phyloP scores from a whole-genome alignment of 1,140 invertebrate genomes.

The Apocrypta bakeri region DNA sequence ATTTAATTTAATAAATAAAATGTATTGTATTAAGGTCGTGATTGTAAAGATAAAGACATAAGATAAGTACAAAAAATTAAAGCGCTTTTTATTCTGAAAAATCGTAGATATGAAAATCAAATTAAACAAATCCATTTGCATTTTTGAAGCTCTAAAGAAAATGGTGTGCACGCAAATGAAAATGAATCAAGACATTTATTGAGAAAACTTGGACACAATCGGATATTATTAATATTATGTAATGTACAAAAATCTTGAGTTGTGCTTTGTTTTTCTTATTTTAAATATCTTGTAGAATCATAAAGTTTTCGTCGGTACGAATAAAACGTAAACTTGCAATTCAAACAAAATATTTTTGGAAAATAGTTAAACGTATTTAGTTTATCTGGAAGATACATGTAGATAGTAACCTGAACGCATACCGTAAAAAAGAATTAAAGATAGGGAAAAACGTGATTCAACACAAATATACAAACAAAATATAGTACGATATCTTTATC shows the following conservation, averaged over 20 bases:
- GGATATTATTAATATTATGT: constrained; percentile 27
- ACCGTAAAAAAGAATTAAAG: constrained; percentile 58
- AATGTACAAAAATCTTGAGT: constrained; percentile 22
- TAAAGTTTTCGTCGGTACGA: neutral
- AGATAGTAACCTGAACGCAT: constrained; percentile 57
- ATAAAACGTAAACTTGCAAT: constrained; percentile 24
- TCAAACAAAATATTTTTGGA: constrained; percentile 35
- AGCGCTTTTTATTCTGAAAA: constrained; percentile 46
- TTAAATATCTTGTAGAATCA: constrained; percentile 18
- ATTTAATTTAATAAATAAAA: neutral
- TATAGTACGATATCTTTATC: constrained; percentile 57
- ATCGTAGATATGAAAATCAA: constrained; percentile 41
- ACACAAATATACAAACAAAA: constrained; percentile 68
- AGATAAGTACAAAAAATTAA: constrained; percentile 47
- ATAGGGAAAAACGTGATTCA: constrained; percentile 55
- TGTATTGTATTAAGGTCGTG: neutral
- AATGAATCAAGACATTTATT: constrained; percentile 40
- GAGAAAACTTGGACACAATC: constrained; percentile 25
- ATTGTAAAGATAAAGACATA: constrained; percentile 17
- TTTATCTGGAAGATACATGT: constrained; percentile 69
- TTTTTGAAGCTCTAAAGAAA: constrained; percentile 29
- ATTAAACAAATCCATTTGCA: constrained; percentile 45
- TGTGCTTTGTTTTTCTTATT: neutral
- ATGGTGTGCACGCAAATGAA: constrained; percentile 40
- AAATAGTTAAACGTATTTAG: constrained; percentile 61